Conservation (phyloP, 2,113 vertebrate species). For the Triplophysa siluroides region DNA sequence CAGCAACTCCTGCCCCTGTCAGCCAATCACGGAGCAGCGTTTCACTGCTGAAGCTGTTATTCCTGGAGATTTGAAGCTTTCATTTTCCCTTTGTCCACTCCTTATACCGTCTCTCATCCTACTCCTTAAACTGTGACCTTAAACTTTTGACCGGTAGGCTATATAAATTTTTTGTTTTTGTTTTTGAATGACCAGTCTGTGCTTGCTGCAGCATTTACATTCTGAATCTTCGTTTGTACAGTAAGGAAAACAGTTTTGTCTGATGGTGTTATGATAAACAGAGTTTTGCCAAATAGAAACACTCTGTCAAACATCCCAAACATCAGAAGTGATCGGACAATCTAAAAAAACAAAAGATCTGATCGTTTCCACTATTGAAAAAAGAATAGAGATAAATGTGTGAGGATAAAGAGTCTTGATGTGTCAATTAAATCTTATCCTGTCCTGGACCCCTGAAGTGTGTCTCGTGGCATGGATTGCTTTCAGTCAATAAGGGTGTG, state of each 20-base stretch:
- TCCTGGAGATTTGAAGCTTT: conserved; percentile 16
- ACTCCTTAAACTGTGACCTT: not conserved
- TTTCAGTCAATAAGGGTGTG: conserved; percentile 7
- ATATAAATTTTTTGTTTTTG: too few species aligned
- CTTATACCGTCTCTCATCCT: conserved; percentile 15
- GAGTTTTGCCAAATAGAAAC: too few species aligned
- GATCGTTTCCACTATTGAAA: not conserved
- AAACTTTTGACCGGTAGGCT: too few species aligned
- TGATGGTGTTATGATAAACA: too few species aligned
- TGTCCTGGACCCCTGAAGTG: not conserved
- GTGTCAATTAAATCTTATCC: not conserved
- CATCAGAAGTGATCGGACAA: too few species aligned
- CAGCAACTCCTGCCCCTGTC: conserved; percentile 55
- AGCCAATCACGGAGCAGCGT: conserved; percentile 32
- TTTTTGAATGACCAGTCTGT: too few species aligned
- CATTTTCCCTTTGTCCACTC: not conserved
- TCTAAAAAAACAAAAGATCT: not conserved
- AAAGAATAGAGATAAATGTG: not conserved
- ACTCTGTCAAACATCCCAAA: conserved; percentile 6
- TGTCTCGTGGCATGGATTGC: not conserved
- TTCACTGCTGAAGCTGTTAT: conserved; percentile 18
- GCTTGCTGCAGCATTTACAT: too few species aligned
- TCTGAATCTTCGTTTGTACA: too few species aligned
- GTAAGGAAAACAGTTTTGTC: too few species aligned
- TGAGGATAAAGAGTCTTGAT: not conserved